These are phyloP conservation scores for Ianthella basta DNA, from an alignment of 37 sponge, comb jelly and placozoan genomes.

Conservation along the genomic window DNA sequence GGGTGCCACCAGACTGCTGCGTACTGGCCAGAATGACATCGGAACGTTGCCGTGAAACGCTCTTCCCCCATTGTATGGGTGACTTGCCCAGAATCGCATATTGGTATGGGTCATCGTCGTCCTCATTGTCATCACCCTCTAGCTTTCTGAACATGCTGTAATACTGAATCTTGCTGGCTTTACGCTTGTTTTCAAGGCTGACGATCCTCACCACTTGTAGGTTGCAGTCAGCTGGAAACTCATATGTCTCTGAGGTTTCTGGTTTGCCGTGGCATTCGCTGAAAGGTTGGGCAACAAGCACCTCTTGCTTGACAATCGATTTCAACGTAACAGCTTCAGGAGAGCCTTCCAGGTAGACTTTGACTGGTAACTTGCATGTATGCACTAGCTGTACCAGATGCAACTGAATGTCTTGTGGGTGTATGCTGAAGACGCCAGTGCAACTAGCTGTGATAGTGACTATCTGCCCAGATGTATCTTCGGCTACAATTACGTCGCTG, in stretches of 20 bases:
- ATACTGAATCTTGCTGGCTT: too few species aligned
- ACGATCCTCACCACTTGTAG: too few species aligned
- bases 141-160: too few species aligned
- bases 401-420: slow-evolving; percentile 57
- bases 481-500: not conserved
- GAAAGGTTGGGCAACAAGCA: not conserved
- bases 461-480: not conserved
- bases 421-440: slow-evolving; percentile 57
- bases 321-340: not conserved
- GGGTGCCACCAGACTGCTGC: too few species aligned
- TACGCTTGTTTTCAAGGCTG: too few species aligned
- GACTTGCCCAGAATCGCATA: too few species aligned
- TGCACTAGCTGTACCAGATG: slow-evolving; percentile 62
- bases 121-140: too few species aligned
- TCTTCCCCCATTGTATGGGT: too few species aligned
- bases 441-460: slow-evolving; percentile 15
- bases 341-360: not conserved
- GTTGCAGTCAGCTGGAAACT: too few species aligned
- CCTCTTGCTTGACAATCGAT: not conserved
- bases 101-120: too few species aligned
- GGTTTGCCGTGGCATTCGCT: not conserved
- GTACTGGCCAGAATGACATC: too few species aligned
- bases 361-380: slow-evolving; percentile 19
- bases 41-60: too few species aligned
- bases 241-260: not conserved